Evolutionary conservation across 92 coral and sea anemone genomes (phyloP), one percentile per base, ranked within the genome.

Genomic region (Heteractis magnifica): DNA sequence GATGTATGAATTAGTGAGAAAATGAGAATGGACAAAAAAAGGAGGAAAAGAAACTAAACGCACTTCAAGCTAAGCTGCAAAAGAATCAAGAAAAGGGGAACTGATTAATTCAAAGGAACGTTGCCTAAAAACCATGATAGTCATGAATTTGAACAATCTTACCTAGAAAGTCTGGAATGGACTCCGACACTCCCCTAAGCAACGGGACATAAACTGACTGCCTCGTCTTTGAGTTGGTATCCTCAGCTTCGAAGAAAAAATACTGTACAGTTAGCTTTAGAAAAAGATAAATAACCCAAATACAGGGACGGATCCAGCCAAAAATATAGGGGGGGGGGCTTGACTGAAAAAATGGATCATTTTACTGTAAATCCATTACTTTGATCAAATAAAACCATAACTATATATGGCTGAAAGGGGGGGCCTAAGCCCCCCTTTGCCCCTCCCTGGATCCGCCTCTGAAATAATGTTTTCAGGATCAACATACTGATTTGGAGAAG

Each of bases 131-230:
- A 58, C 3, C 8, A 20, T n/a, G 7, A 5, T 19, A 64, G 8
- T 6, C 10, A 23, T 16, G 13, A 64, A 64, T 64, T 8, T 18
- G 23, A 64, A 64, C 11, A 34, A 13, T 5, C 89, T 82, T 85
- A 91, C 94, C 62, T 85, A 91, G 65, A 73, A 91, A 91, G 21
- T 91, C 94, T 6, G 94, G 94, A 52, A 85, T 74, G 12, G 85
- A 1, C 19, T 85, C 94, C 18, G 78, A 16, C n/a, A 90, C 26
- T n/a, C 85, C 87, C 60, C 58, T 90, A 51, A 91, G 80, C 56
- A 91, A 64, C 13, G 94, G 90, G n/a, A 76, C 86, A 70, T 88
- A 91, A 50, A 84, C 73, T 26, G 73, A 68, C 49, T 68, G 73
- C 49, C 23, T 68, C 23, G 51, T 20, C 26, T 15, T 76, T 8